Conservation (phyloP, 2,113 vertebrate species). For the Neodon shergylaensis region DNA sequence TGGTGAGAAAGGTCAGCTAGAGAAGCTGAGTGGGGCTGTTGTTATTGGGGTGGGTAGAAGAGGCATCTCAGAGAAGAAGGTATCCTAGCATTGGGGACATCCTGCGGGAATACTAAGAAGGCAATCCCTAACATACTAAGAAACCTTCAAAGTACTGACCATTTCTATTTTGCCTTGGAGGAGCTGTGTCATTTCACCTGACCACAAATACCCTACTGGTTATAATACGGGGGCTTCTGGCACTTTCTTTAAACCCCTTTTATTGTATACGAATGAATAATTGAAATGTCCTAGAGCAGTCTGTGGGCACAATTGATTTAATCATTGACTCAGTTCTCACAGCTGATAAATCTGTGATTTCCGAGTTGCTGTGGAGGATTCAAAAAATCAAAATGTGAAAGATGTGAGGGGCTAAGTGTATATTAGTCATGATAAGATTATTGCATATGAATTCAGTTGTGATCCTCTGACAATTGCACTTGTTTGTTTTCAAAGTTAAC, state of each 20-base stretch:
- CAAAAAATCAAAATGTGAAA: not conserved
- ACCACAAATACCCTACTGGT: not conserved
- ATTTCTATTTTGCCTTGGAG: not conserved
- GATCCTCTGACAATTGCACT: not conserved
- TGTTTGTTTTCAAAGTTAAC: not conserved
- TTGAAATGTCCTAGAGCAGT: not conserved
- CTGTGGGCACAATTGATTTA: not conserved
- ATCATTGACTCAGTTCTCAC: not conserved
- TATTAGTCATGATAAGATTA: not conserved
- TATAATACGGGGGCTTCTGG: not conserved
- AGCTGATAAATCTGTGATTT: not conserved
- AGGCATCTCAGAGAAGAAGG: not conserved
- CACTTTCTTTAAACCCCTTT: not conserved
- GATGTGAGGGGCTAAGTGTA: not conserved
- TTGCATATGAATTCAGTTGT: not conserved
- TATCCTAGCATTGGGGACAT: no score
- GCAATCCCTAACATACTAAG: not conserved
- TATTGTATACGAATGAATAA: not conserved
- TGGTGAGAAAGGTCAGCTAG: not conserved
- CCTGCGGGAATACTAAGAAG: not conserved
- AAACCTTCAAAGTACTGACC: not conserved
- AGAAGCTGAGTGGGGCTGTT: not conserved
- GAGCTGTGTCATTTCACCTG: not conserved
- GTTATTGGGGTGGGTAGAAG: rapidly evolving
- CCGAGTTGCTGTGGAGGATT: not conserved